These are phyloP conservation scores for Dreissena rostriformis DNA, from an alignment of 1,140 invertebrate genomes.

Conservation along the genomic window DNA sequence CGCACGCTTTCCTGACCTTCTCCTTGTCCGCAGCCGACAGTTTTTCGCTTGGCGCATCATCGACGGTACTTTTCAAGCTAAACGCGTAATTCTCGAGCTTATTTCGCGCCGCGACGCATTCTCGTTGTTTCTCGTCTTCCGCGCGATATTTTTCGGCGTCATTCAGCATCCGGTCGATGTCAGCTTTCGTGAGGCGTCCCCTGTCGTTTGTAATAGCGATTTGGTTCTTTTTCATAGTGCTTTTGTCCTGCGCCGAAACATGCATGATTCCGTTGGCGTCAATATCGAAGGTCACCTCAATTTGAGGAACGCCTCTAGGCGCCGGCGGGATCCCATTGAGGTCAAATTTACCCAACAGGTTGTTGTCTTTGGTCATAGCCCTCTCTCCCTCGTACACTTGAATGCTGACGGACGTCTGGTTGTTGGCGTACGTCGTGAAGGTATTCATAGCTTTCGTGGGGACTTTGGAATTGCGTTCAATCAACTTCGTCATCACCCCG, in stretches of 20 bases:
- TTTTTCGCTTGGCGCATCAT: conserved; percentile 81
- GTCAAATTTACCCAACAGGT: conserved; percentile 95
- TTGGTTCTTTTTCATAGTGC: conserved; percentile 94
- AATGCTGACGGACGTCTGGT: conserved; percentile 89
- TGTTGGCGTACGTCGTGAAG: conserved; percentile 82
- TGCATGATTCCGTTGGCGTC: conserved; percentile 82
- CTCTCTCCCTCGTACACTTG: conserved; percentile 86
- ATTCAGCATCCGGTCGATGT: conserved; percentile 84
- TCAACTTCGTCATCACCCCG: conserved; percentile 84
- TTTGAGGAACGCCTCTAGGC: conserved; percentile 92
- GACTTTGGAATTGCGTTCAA: conserved; percentile 76
- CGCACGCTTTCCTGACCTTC: conserved; percentile 92
- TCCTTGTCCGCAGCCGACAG: conserved; percentile 92
- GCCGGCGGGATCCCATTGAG: conserved; percentile 95
- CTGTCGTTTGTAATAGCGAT: conserved; percentile 84
- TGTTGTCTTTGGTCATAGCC: conserved; percentile 86
- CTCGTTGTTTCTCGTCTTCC: conserved; percentile 79
- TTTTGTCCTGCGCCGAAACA: conserved; percentile 87
- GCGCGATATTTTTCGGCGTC: conserved; percentile 84
- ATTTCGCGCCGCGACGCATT: conserved; percentile 76
- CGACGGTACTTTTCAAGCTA: conserved; percentile 62
- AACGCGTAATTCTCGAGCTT: conserved; percentile 90
- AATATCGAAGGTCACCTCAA: conserved; percentile 85
- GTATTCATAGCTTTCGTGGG: conserved; percentile 75
- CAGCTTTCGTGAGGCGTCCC: conserved; percentile 83